A percentile compares a stretch with the other conserved stretches of the same genome.
Evolutionary conservation across 2,888 invertebrate genomes (phyloP).

Genomic region (Arctia plantaginis): DNA sequence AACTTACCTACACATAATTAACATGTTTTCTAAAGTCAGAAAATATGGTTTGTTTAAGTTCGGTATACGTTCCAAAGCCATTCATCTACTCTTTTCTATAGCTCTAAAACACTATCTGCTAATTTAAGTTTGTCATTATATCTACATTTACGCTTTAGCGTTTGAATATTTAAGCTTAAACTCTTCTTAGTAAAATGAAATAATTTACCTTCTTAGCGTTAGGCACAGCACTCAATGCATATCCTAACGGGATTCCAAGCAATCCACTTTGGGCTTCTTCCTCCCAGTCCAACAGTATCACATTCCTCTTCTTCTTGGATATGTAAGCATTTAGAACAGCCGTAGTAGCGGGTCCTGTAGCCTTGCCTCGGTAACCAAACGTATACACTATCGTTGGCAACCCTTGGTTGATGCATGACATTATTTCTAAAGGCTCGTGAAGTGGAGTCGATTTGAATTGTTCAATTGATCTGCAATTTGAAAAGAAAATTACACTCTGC

Average conservation of each 20-base stretch:
- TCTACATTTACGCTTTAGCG: background rate
- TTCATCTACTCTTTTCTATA: too few relatives aligned
- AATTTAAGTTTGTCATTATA: background rate
- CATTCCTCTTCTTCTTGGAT: slow-evolving; percentile 72
- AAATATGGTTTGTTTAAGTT: too few relatives aligned
- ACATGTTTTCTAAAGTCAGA: too few relatives aligned
- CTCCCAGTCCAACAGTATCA: slow-evolving; percentile 79
- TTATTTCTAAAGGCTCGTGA: slow-evolving; percentile 57
- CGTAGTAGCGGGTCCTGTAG: slow-evolving; percentile 73
- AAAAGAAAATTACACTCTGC: background rate
- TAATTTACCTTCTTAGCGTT: slow-evolving; percentile 71
- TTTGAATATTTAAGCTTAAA: background rate
- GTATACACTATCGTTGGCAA: slow-evolving; percentile 76
- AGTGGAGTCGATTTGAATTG: slow-evolving; percentile 63
- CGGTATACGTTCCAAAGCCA: too few relatives aligned
- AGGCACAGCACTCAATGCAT: slow-evolving; percentile 74
- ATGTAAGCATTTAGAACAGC: slow-evolving; percentile 74
- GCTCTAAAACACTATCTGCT: background rate
- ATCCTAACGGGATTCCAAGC: slow-evolving; percentile 71
- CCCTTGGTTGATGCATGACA: slow-evolving; percentile 66
- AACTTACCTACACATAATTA: background rate
- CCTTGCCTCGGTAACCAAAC: slow-evolving; percentile 76
- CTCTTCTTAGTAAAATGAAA: background rate
- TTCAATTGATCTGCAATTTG: slow-evolving; percentile 64
- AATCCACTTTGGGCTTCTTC: slow-evolving; percentile 74